Conservation (phyloP, 1,140 invertebrate species). For the Saccostrea glomerata region DNA sequence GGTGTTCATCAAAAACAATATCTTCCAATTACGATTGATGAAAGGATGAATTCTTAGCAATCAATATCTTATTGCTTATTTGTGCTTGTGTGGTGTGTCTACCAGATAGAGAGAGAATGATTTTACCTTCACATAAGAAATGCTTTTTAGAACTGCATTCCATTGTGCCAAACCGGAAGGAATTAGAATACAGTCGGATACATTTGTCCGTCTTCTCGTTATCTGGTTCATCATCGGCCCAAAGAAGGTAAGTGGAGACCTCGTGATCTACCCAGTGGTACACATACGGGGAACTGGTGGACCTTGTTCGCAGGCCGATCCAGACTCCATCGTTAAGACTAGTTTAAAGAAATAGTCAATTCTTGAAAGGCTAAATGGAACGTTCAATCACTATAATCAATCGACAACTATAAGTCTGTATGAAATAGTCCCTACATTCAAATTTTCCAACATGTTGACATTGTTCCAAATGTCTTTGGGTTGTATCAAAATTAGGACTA, state of each 20-base stretch:
- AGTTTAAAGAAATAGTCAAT: background rate
- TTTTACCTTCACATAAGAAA: background rate
- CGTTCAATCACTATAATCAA: no score
- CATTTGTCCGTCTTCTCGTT: background rate
- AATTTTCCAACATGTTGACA: no score
- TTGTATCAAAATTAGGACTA: no score
- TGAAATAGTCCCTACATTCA: no score
- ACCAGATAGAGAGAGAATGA: conserved; percentile 4
- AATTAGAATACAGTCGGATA: background rate
- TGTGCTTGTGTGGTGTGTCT: no score
- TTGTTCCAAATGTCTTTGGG: no score
- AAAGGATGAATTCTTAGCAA: no score
- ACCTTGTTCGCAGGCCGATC: background rate
- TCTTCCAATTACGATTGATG: no score
- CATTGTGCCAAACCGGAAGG: background rate
- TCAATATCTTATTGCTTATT: no score
- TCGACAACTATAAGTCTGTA: no score
- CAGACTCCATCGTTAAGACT: background rate
- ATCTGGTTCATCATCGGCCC: background rate
- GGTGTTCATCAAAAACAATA: no score
- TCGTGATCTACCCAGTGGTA: background rate
- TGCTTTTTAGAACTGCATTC: background rate
- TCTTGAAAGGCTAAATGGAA: no score
- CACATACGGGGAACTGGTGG: background rate
- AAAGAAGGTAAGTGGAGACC: background rate